A percentile compares a stretch with the other conserved stretches of the same genome.
phyloP scores from a whole-genome alignment of 2,888 invertebrate genomes.

The Xylocampa areola region DNA sequence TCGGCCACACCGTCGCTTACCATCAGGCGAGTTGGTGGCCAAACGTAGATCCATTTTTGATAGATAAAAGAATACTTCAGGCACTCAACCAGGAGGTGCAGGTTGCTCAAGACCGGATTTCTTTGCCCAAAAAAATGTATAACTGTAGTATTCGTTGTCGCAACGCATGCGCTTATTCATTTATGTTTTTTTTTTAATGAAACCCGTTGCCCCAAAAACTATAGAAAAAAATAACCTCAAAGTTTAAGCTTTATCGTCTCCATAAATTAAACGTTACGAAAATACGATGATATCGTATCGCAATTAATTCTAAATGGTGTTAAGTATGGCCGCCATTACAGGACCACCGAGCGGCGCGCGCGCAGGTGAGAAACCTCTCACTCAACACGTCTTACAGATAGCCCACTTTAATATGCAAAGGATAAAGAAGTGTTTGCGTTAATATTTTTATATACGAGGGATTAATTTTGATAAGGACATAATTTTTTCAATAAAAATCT shows the following conservation, averaged over 20 bases:
- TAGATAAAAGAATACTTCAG: too few species aligned
- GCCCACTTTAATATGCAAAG: constrained; percentile 40
- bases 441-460: constrained; percentile 9
- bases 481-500: too few species aligned
- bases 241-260: constrained; percentile 25
- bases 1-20: too few species aligned
- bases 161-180: too few species aligned
- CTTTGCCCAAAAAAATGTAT: too few species aligned
- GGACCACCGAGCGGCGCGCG: constrained; percentile 8
- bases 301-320: constrained; percentile 45
- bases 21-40: too few species aligned
- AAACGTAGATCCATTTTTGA: too few species aligned
- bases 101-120: too few species aligned
- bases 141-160: too few species aligned
- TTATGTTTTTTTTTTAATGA: not conserved
- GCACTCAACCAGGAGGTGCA: too few species aligned
- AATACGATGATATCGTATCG: constrained; percentile 30
- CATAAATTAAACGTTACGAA: constrained; percentile 36
- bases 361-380: constrained; percentile 44
- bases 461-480: not conserved
- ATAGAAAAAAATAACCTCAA: constrained; percentile 5
- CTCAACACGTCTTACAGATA: constrained; percentile 40
- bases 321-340: constrained; percentile 34
- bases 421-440: constrained; percentile 28
- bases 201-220: constrained; percentile 4